Evolutionary conservation across 1,140 invertebrate genomes (phyloP).

Genomic region (Lordiphosa mommai): DNA sequence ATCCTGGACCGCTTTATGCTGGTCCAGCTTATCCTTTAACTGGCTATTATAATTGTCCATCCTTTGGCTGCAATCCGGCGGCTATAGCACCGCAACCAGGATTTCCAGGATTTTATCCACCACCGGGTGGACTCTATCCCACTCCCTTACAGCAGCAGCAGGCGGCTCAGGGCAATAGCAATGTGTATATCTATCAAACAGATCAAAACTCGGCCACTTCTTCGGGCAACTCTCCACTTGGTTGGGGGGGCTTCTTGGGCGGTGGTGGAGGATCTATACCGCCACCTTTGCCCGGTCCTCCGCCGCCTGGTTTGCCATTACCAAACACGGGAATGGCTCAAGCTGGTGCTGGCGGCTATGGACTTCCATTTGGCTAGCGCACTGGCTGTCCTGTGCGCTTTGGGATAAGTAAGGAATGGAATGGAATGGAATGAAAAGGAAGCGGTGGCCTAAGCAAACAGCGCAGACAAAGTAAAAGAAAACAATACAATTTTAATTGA

Average conservation of each 20-base stretch:
- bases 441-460: constrained; percentile 70
- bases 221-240: constrained; percentile 10
- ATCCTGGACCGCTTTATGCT: constrained; percentile 43
- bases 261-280: constrained; percentile 15
- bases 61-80: constrained; percentile 46
- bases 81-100: constrained; percentile 42
- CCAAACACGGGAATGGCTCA: constrained; percentile 9
- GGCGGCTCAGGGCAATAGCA: constrained; percentile 55
- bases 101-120: constrained; percentile 23
- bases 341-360: constrained; percentile 40
- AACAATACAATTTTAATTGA: constrained; percentile 79
- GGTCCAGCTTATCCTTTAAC: constrained; percentile 48
- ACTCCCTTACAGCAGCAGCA: constrained; percentile 36
- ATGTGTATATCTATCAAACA: constrained; percentile 58
- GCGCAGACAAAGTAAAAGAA: constrained; percentile 68
- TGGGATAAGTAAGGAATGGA: constrained; percentile 15
- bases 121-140: constrained; percentile 38
- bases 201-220: constrained; percentile 53
- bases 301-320: constrained; percentile 6
- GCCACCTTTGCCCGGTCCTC: constrained; percentile 8
- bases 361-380: constrained; percentile 12
- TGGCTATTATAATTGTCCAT: constrained; percentile 56
- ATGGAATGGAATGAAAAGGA: background rate
- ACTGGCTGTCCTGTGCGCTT: constrained; percentile 2
- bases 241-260: constrained; percentile 39